These are phyloP conservation scores for Hedya salicella DNA, from an alignment of 2,888 invertebrate genomes.

Conservation along the genomic window DNA sequence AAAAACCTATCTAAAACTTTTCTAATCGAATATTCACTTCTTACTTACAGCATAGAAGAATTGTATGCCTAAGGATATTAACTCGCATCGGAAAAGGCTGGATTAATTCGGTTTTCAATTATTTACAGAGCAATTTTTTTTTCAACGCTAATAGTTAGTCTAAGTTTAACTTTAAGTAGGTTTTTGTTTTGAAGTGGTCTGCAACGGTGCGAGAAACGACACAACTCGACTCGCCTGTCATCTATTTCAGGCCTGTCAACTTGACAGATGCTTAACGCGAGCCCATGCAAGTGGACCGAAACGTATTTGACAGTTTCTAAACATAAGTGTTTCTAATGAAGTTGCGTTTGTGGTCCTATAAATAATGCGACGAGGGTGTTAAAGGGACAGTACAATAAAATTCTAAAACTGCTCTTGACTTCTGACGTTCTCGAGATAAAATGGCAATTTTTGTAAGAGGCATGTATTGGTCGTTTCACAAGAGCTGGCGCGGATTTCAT, in stretches of 20 bases:
- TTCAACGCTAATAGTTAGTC: neutral
- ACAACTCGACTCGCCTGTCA: neutral
- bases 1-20: too few species aligned
- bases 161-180: neutral
- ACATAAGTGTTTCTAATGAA: constrained; percentile 22
- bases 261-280: constrained; percentile 25
- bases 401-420: constrained; percentile 6
- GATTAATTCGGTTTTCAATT: too few species aligned
- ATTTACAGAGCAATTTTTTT: too few species aligned
- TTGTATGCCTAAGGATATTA: too few species aligned
- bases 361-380: neutral
- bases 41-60: too few species aligned
- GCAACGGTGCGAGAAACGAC: neutral
- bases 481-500: too few species aligned
- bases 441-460: too few species aligned
- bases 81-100: too few species aligned
- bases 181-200: neutral
- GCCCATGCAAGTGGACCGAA: constrained; percentile 5
- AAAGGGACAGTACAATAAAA: neutral
- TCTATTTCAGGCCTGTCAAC: constrained; percentile 22
- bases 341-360: constrained; percentile 2
- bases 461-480: too few species aligned
- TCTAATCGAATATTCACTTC: too few species aligned
- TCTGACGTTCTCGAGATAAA: neutral
- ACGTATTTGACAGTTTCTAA: constrained; percentile 12